Evolutionary conservation across 1,140 invertebrate genomes (phyloP), one percentile per base, ranked within the genome.

Genomic region (Aphidius gifuensis): DNA sequence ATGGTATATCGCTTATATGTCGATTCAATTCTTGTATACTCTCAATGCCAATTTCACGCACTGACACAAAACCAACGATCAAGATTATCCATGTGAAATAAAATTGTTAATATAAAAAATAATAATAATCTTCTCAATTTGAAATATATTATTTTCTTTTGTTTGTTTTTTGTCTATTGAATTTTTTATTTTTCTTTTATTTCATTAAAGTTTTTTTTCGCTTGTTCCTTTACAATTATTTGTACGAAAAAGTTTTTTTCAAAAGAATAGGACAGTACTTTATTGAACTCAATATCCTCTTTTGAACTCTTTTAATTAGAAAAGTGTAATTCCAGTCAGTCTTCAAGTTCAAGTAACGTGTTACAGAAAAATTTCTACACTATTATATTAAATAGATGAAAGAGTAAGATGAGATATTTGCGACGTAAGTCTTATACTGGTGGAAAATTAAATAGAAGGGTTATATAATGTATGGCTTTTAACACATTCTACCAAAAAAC

Each of bases 301-400:
- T 63, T 63, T 63, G 61, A 57, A 63, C 47, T 63, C 42, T 59
- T 48, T 46, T 64, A 64, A 64, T 64, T 64, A 64, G 51, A 64
- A 58, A 54, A 47, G 58, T 47, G 58, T 48, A 11, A 46, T 54
- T 54, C 60, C 50, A 9, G 6, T 40, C 42, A 32, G 23, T 32
- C 4, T 32, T 32, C 4, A 32, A 32, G 23, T 32, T 32, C 23
- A 32, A 32, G 23, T 32, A 32, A 32, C 4, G 23, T 32, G 23
- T 32, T 32, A 16, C 16, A 16, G 16, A 32, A 32, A 32, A 32
- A 3, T 32, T 32, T 32, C 4, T 32, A 32, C 23, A 32, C 23
- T 32, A 4, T 16, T 16, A 32, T 2, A 32, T 32, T 32, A 32
- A 32, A 32, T 32, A 3, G 23, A 32, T 32, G 4, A 32, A 4